Base-by-base conservation (phyloP, 1,140 invertebrate genomes). In the Paramacrobiotus metropolitanus region DNA sequence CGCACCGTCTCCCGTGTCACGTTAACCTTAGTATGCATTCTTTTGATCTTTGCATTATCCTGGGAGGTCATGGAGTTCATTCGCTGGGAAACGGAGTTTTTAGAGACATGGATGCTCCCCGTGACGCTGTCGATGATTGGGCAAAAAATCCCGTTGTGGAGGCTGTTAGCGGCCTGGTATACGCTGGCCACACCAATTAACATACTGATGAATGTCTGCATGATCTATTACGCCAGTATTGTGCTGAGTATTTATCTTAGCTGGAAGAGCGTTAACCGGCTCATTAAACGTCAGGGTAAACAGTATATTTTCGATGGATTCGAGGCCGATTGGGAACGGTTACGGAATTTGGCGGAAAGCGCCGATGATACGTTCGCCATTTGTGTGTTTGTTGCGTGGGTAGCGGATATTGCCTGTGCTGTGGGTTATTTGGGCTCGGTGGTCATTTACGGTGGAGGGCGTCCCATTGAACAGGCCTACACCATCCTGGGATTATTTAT, bases 361-460 rank as follows among this genome's bases (percentile, higher is more conserved):
- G 24, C 48, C 15, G 48, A 55, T 24, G 48, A 55, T 55, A 20
- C 28, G 15, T 55, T 55, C 24, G 15, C 48, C 9, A 9, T 24
- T 15, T 9, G 4, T 9, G 15, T 55, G 15, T 55, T 55, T 28
- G 24, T 55, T 28, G 15, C 48, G 48, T 55, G 48, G 48, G 48
- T 4, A 9, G 24, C 15, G 15, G 48, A 55, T 24, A 55, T 55
- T 24, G 48, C 28, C 28, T 24, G 15, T 24, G 15, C 48, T 4
- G 48, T 55, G 48, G 48, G 48, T 9, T 55, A 55, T 24, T 28
- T 55, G 48, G 48, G 48, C 9, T 55, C 48, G 15, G 15, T 55
- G 15, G 24, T 55, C 48, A 55, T 55, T 55, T 55, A 55, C 48
- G 48, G 48, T 55, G 48, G 15, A 24, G 48, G 48, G 48, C 9